phyloP scores from a whole-genome alignment of 1,140 invertebrate genomes.

The Euura lappo region DNA sequence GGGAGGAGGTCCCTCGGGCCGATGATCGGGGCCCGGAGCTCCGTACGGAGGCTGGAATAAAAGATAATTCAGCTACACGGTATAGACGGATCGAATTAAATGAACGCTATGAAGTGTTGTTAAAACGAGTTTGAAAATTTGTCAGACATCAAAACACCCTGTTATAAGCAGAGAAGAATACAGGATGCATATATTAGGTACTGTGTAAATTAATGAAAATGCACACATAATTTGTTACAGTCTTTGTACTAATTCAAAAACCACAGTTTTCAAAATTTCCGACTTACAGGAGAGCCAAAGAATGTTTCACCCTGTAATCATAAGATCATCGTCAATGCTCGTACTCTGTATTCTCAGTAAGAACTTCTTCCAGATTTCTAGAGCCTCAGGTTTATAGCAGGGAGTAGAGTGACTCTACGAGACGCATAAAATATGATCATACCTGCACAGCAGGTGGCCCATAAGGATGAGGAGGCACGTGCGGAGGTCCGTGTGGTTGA shows the following conservation, averaged over 20 bases:
- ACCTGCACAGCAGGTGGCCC: constrained; percentile 59
- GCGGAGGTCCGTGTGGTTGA: constrained; percentile 66
- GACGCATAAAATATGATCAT: not conserved
- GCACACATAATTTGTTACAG: not conserved
- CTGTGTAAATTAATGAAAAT: not conserved
- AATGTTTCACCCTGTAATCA: not conserved
- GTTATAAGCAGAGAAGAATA: not conserved
- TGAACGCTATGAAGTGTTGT: not conserved
- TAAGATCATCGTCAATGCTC: not conserved
- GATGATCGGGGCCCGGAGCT: constrained; percentile 62
- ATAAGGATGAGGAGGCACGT: constrained; percentile 59
- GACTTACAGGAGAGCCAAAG: not conserved
- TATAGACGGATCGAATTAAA: not conserved
- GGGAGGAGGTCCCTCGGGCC: constrained; percentile 68
- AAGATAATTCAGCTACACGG: not conserved
- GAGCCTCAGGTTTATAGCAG: too few relatives aligned
- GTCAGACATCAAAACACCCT: not conserved
- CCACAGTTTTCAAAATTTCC: not conserved
- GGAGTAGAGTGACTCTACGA: too few relatives aligned
- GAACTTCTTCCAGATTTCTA: too few relatives aligned
- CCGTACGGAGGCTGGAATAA: constrained; percentile 57
- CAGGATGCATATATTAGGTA: not conserved
- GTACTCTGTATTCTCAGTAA: not conserved
- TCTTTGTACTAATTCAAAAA: not conserved
- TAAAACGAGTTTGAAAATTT: too few relatives aligned